A percentile compares a stretch with the other conserved stretches of the same genome.
Conservation (phyloP, 2,797 vertebrate species). For the Pagetopsis macropterus region DNA sequence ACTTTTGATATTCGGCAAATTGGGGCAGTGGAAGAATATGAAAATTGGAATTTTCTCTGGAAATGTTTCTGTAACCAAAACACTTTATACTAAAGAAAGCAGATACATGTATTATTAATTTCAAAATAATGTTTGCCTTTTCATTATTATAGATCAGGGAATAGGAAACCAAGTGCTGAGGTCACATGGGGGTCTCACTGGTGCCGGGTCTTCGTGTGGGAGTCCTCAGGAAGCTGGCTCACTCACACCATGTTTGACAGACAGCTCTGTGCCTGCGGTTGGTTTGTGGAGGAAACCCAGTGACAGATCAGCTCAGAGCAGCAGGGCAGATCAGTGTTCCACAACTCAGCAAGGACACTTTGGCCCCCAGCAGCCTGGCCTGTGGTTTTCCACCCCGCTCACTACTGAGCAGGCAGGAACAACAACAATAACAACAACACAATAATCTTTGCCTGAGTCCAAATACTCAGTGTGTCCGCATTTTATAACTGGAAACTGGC, state of each 20-base stretch:
- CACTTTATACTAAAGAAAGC: background rate
- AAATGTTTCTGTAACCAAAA: background rate
- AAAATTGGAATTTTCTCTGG: too few species aligned
- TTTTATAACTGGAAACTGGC: background rate
- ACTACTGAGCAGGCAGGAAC: constrained; percentile 5
- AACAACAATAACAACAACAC: background rate
- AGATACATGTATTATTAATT: background rate
- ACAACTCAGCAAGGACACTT: constrained; percentile 35
- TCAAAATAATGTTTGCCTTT: background rate
- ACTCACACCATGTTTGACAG: constrained; percentile 70
- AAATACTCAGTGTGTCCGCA: background rate
- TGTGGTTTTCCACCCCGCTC: constrained; percentile 32
- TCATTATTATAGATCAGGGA: background rate
- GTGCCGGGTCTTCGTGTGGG: constrained; percentile 4
- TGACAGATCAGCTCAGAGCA: constrained; percentile 84
- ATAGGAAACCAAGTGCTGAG: background rate
- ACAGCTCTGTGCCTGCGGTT: constrained; percentile 66
- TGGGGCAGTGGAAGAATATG: too few species aligned
- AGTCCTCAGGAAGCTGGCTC: constrained; percentile 67
- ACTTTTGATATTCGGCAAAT: too few species aligned
- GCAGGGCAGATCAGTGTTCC: constrained; percentile 62
- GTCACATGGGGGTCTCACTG: background rate
- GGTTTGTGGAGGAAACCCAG: constrained; percentile 77
- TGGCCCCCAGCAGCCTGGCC: constrained; percentile 31
- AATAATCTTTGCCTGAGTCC: background rate